Base-by-base conservation (phyloP, 2,888 invertebrate species). In the Hesperia comma region DNA sequence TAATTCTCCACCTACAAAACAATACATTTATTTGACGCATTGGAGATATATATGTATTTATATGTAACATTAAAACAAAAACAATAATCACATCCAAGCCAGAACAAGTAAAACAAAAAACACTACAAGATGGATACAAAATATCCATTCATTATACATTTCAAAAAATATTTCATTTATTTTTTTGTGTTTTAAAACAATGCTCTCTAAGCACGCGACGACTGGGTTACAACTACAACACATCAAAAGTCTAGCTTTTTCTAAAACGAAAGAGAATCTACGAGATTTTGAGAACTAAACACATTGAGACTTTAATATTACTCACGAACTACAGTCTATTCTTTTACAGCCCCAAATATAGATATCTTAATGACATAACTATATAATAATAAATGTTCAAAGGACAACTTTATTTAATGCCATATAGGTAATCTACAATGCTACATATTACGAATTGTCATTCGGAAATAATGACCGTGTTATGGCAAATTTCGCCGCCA, bases 191-290 rank as follows among this genome's bases (percentile, higher is more conserved):
- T 82, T 76, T 77, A 85, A 88, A 85, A 83, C 85, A 88, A 84
- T 74, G 75, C 78, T 78, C 63, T 73, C 76, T 74, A 80, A 81
- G 79, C 80, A 79, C 79, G 77, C 77, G 78, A 76, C 74, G 76
- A 75, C 73, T 77, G 79, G 82, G 86, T 80, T 72, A 79, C 77
- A 69, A 71, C 86, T 88, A 90, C 82, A 85, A 88, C 77, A 89
- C 88, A 89, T 85, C 85, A 80, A 88, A 87, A 84, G 55, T 88
- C 90, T 90, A 90, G 90, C 90, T 81, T 79, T 76, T 84, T 81
- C 87, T 88, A 88, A 79, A 81, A 88, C 80, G 78, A 75, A 82
- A 82, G 74, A 77, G 71, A 78, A 77, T 71, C 79, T 81, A 81
- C 79, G 75, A 84, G 81, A 81, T 78, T 68, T 76, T 72, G 73